Conservation (phyloP, 2,113 vertebrate species). For the Falco punctatus region DNA sequence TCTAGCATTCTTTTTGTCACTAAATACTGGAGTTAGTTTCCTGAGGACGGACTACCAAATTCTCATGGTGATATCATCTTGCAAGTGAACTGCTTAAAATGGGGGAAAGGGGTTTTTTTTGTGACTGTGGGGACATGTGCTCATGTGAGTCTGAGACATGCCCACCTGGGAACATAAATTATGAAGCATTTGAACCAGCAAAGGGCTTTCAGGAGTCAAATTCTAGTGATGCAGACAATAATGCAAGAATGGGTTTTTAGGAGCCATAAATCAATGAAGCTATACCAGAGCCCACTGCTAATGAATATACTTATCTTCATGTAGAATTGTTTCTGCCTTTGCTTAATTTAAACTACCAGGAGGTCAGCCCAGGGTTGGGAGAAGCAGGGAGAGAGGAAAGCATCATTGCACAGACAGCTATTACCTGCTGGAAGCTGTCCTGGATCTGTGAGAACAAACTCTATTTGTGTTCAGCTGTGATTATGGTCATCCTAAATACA, state of each 20-base stretch:
- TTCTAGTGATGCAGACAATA: not conserved
- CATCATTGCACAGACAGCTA: not conserved
- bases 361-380: not conserved
- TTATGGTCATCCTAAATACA: not conserved
- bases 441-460: not conserved
- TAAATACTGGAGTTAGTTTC: not conserved
- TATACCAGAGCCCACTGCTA: not conserved
- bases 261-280: not conserved
- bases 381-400: not conserved
- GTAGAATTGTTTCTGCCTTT: not conserved
- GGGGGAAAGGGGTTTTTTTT: no score
- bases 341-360: not conserved
- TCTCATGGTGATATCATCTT: not conserved
- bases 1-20: not conserved
- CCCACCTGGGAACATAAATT: not conserved
- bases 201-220: not conserved
- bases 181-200: not conserved
- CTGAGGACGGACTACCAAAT: not conserved
- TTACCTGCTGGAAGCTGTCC: not conserved
- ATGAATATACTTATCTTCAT: not conserved
- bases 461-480: not conserved
- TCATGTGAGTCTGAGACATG: not conserved
- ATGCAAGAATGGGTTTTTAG: not conserved
- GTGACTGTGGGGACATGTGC: not conserved
- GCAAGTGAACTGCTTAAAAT: not conserved